phyloP scores from a whole-genome alignment of 1,140 invertebrate species.

The Drosophila setifemur region DNA sequence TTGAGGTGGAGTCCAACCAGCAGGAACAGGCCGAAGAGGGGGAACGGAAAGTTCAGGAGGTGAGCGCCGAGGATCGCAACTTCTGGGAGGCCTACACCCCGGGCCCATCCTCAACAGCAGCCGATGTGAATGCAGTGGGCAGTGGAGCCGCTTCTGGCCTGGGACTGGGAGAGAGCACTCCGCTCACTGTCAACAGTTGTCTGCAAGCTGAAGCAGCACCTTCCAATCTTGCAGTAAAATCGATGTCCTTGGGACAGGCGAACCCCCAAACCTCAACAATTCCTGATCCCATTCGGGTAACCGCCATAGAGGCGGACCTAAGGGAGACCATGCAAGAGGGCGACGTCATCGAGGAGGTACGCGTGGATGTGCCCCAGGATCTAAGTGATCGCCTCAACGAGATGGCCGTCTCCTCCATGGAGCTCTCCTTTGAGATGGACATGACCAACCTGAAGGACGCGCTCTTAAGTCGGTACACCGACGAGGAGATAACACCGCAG shows the following conservation, averaged over 20 bases:
- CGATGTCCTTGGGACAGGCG: conserved; percentile 5
- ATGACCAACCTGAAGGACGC: conserved; percentile 66
- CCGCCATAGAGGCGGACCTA: background rate
- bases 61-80: background rate
- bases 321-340: background rate
- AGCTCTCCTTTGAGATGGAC: conserved; percentile 73
- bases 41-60: background rate
- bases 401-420: conserved; percentile 69
- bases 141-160: background rate
- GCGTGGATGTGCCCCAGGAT: conserved; percentile 44
- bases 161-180: background rate
- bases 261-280: background rate
- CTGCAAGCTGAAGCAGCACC: background rate
- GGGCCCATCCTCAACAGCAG: background rate
- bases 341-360: conserved; percentile 14
- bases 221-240: background rate
- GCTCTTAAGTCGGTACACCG: background rate
- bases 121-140: conserved; percentile 36
- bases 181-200: background rate
- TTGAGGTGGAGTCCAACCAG: background rate
- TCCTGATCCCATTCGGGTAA: background rate
- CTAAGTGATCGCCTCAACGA: conserved; percentile 47
- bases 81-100: conserved; percentile 26
- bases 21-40: background rate
- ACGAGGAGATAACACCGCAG: background rate